phyloP scores from a whole-genome alignment of 2,888 invertebrate species.

The Slavum lentiscoides region DNA sequence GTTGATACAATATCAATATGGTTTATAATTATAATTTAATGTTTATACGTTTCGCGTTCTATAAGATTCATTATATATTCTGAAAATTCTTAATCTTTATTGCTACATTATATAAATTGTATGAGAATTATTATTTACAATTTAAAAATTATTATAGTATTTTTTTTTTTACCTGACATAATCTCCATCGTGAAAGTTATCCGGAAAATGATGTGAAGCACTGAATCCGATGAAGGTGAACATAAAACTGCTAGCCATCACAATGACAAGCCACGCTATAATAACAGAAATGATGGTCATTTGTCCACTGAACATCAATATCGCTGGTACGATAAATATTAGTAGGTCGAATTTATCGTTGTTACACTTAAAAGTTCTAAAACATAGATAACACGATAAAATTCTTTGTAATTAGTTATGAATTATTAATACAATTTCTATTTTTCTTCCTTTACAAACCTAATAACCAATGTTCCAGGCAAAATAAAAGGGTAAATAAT shows the following conservation, averaged over 20 bases:
- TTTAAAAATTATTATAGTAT: too few relatives aligned
- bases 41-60: too few relatives aligned
- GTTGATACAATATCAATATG: too few relatives aligned
- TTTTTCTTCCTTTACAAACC: neutral
- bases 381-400: slow-evolving; percentile 8
- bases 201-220: slow-evolving; percentile 80
- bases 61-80: too few relatives aligned
- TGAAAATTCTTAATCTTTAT: too few relatives aligned
- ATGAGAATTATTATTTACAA: too few relatives aligned
- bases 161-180: slow-evolving; percentile 63
- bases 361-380: slow-evolving; percentile 33
- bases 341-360: slow-evolving; percentile 55
- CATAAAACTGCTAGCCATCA: slow-evolving; percentile 65
- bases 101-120: too few relatives aligned
- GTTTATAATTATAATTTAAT: too few relatives aligned
- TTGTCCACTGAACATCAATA: slow-evolving; percentile 56
- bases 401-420: neutral
- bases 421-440: too few relatives aligned
- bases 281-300: slow-evolving; percentile 59
- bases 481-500: slow-evolving; percentile 39
- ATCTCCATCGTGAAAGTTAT: slow-evolving; percentile 79
- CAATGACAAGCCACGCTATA: slow-evolving; percentile 65
- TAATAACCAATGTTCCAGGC: slow-evolving; percentile 1
- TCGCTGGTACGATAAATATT: slow-evolving; percentile 55
- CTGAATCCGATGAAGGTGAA: slow-evolving; percentile 71